Base-by-base conservation (phyloP, 1,140 invertebrate species). In the Danaus melanippus region DNA sequence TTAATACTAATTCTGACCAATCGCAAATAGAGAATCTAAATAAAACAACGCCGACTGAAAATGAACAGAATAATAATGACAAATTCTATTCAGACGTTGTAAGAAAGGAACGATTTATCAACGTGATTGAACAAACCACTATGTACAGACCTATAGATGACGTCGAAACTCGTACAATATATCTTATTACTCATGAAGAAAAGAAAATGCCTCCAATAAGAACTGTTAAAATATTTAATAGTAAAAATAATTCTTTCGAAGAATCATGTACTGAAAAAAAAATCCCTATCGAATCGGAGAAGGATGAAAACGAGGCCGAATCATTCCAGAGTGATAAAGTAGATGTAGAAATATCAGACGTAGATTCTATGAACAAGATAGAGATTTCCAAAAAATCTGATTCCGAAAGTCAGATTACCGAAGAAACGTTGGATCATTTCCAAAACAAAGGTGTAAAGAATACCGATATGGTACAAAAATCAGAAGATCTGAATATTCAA, bases 181-280 rank as follows among this genome's bases (percentile, higher is more conserved):
- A 91, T 59, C 73, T 92, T 15, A 92, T 92, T 53, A 92, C 91
- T 40, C 91, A 92, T 55, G 91, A 92, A 85, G 90, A 92, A 79
- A 89, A 90, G 54, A 89, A 89, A 84, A 84, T 91, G 71, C 89
- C 90, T 59, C 90, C 91, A 32, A 88, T 91, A 9, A 84, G 91
- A 71, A 89, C 90, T 62, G 79, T 91, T 39, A 91, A 91, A 86
- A 88, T 92, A 71, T 87, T 89, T 66, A 83, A 86, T 45, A 82
- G 71, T 60, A 77, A 82, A 75, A 74, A 61, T 50, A 79, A 76
- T 69, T 80, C 80, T 15, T 62, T 75, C 53, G 78, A 85, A 60
- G 74, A 76, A 44, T 52, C 11, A 56, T 46, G 42, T 15, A 62
- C 43, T 39, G 42, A 64, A 50, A 58, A 48, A 52, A 50, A 68